Percentiles rank a stretch among this genome's conserved stretches.
Conservation (phyloP, 37 sponge, comb jelly and placozoan genomes). For the Halichondria panicea region DNA sequence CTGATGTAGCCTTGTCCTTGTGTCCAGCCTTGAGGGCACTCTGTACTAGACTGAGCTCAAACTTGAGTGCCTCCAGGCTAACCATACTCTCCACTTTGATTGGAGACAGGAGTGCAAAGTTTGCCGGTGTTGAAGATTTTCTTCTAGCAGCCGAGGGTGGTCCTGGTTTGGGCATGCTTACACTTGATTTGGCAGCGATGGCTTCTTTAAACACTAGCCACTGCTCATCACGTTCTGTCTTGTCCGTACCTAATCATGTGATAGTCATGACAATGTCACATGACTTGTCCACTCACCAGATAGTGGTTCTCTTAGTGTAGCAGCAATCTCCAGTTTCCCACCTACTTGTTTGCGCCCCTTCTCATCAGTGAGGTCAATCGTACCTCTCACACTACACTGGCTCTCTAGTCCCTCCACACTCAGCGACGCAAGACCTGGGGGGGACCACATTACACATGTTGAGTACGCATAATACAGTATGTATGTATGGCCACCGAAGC, state of each 20-base stretch:
- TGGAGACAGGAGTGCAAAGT: conserved; percentile 29
- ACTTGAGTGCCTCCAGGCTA: conserved; percentile 59
- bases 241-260: conserved; percentile 21
- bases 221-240: conserved; percentile 49
- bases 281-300: conserved; percentile 18
- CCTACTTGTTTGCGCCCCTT: conserved; percentile 72
- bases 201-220: conserved; percentile 68
- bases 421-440: conserved; percentile 45
- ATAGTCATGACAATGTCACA: neutral
- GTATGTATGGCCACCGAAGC: neutral
- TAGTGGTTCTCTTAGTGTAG: conserved; percentile 76
- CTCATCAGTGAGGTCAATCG: conserved; percentile 44
- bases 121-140: neutral
- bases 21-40: conserved; percentile 42
- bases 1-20: conserved; percentile 34
- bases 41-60: conserved; percentile 47
- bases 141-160: neutral
- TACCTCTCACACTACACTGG: conserved; percentile 55
- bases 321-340: conserved; percentile 75
- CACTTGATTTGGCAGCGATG: conserved; percentile 35
- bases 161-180: conserved; percentile 28
- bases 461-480: neutral
- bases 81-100: conserved; percentile 44
- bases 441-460: neutral
- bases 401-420: conserved; percentile 64